Evolutionary conservation across 2,113 vertebrate genomes (phyloP).

Genomic region (Tachysurus fulvidraco): DNA sequence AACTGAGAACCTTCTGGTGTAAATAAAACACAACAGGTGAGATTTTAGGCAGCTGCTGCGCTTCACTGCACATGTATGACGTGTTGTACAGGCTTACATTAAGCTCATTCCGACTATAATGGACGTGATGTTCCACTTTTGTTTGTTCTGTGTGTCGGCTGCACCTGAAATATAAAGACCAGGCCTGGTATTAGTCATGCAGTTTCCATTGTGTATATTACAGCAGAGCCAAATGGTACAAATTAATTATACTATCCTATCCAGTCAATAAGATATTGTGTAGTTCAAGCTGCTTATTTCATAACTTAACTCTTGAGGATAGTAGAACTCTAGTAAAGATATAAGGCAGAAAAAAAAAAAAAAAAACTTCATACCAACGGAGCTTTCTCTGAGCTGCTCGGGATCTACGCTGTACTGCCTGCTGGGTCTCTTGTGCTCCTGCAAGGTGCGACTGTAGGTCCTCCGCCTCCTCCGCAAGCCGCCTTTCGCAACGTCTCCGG

Average conservation of each 20-base stretch:
- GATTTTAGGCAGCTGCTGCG: not conserved
- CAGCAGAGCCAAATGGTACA: not conserved
- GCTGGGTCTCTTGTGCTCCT: conserved; percentile 75
- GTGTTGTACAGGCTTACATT: conserved; percentile 67
- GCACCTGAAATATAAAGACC: conserved; percentile 61
- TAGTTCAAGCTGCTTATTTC: not conserved
- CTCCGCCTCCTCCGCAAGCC: conserved; percentile 80
- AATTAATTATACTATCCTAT: not conserved
- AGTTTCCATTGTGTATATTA: not conserved
- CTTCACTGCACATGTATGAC: not conserved
- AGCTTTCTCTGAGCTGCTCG: conserved; percentile 61
- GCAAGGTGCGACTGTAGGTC: conserved; percentile 75
- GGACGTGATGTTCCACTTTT: conserved; percentile 60
- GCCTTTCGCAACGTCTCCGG: conserved; percentile 80
- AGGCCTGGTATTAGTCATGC: not conserved
- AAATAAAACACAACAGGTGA: not conserved
- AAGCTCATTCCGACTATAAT: conserved; percentile 72
- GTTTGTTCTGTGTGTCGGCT: conserved; percentile 52
- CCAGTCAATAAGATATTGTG: not conserved
- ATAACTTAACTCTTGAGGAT: not conserved
- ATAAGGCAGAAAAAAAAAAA: not conserved
- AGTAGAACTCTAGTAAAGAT: not conserved
- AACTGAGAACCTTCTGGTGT: not conserved
- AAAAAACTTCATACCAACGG: conserved; percentile 59
- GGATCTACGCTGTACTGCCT: conserved; percentile 62